These are phyloP conservation scores for Sympetrum striolatum DNA, from an alignment of 2,888 invertebrate genomes.

Conservation along the genomic window DNA sequence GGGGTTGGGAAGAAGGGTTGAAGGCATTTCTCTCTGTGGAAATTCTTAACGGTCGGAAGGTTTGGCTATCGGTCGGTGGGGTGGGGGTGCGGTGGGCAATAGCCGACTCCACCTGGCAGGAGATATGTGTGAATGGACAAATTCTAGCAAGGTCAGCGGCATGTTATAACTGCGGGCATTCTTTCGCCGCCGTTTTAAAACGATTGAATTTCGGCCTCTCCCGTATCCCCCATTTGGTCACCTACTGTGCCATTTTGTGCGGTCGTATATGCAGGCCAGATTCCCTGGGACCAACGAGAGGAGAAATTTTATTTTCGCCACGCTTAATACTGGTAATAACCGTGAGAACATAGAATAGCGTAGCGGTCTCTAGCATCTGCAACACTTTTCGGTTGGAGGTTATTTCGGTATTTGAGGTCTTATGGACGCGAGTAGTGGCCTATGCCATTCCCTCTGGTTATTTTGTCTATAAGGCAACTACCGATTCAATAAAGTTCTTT, in stretches of 20 bases:
- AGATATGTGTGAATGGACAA: not conserved
- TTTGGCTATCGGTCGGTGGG: not conserved
- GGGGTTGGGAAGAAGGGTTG: not conserved
- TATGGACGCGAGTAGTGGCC: not conserved
- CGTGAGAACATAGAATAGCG: not conserved
- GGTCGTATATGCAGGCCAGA: not conserved
- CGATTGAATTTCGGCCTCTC: not conserved
- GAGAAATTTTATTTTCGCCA: not conserved
- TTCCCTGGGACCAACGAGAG: not conserved
- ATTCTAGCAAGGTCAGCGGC: not conserved
- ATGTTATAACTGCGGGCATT: not conserved
- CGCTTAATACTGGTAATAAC: not conserved
- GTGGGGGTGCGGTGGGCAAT: not conserved
- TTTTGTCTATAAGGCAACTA: not conserved
- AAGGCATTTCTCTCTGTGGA: not conserved
- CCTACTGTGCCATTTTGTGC: not conserved
- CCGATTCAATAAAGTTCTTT: too few relatives aligned
- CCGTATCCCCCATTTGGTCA: not conserved
- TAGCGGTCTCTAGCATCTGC: too few relatives aligned
- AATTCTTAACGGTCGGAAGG: not conserved
- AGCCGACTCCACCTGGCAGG: not conserved
- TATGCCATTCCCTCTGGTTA: not conserved
- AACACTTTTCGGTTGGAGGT: too few relatives aligned
- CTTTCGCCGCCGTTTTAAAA: not conserved
- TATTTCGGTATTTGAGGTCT: too few relatives aligned